Conservation (phyloP, 2,888 invertebrate genomes). For the Lochmaea capreae region DNA sequence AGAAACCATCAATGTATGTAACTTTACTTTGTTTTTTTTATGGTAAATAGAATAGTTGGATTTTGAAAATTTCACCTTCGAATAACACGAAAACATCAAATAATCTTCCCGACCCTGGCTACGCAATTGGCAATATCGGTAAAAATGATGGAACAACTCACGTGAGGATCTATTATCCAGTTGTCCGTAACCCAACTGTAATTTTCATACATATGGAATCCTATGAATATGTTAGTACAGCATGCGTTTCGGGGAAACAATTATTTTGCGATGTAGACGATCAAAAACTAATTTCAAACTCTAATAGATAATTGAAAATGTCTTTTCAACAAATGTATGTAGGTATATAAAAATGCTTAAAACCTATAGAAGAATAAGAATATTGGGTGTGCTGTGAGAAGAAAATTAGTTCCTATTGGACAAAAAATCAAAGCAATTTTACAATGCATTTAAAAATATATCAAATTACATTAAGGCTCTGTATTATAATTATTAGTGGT, state of each 20-base stretch:
- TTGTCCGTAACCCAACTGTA: conserved; percentile 18
- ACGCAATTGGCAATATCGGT: conserved; percentile 16
- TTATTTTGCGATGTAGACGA: conserved; percentile 14
- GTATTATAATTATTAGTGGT: background rate
- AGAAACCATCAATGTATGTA: no score
- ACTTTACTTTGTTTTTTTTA: background rate
- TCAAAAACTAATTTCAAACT: background rate
- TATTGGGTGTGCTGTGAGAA: no score
- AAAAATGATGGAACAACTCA: conserved; percentile 25
- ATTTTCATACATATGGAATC: conserved; percentile 32
- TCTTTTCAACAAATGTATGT: background rate
- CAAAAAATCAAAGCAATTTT: no score
- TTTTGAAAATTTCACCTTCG: background rate
- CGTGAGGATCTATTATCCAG: conserved; percentile 23
- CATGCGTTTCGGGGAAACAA: conserved; percentile 25
- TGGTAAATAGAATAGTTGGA: background rate
- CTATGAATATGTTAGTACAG: conserved; percentile 23
- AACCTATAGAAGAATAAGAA: no score
- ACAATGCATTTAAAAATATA: no score
- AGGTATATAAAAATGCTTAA: background rate
- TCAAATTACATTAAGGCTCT: no score
- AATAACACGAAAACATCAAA: background rate
- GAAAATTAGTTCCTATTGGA: no score
- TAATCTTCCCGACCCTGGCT: conserved; percentile 16
- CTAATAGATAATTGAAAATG: background rate